phyloP scores from a whole-genome alignment of 92 coral and sea anemone genomes.

The Actinernus sp. region DNA sequence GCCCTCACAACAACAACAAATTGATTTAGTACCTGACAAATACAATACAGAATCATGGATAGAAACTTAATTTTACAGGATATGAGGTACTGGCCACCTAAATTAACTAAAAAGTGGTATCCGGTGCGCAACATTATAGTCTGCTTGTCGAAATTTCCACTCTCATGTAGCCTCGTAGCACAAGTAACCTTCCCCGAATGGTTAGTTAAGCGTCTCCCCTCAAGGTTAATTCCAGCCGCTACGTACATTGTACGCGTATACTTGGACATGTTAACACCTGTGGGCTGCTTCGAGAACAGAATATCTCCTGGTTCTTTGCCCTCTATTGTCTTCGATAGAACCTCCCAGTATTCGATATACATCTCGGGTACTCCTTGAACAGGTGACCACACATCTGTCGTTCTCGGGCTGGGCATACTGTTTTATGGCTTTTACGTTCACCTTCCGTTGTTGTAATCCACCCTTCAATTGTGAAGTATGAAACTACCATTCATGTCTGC shows the following conservation, averaged over 20 bases:
- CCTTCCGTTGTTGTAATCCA: slow-evolving; percentile 21
- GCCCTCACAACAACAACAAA: no score
- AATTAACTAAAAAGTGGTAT: slow-evolving; percentile 23
- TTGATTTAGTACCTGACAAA: no score
- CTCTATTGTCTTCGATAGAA: no score
- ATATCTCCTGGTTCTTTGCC: not conserved
- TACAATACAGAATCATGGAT: no score
- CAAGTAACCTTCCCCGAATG: no score
- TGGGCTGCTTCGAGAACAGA: not conserved
- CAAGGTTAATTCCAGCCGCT: not conserved
- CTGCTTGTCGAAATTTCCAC: slow-evolving; percentile 51
- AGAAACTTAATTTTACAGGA: no score
- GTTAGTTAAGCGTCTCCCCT: slow-evolving; percentile 27
- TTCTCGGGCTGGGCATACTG: not conserved
- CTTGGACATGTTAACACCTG: slow-evolving; percentile 15
- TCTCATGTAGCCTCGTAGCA: no score
- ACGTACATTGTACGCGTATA: not conserved
- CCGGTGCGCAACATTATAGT: slow-evolving; percentile 36
- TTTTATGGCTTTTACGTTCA: not conserved
- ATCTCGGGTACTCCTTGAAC: not conserved
- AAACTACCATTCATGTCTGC: not conserved
- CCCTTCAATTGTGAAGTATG: not conserved
- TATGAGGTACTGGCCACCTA: no score
- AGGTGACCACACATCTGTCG: not conserved
- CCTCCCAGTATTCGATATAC: no score